Conservation (phyloP, 1,140 invertebrate genomes). For the Dendroctonus ponderosae region DNA sequence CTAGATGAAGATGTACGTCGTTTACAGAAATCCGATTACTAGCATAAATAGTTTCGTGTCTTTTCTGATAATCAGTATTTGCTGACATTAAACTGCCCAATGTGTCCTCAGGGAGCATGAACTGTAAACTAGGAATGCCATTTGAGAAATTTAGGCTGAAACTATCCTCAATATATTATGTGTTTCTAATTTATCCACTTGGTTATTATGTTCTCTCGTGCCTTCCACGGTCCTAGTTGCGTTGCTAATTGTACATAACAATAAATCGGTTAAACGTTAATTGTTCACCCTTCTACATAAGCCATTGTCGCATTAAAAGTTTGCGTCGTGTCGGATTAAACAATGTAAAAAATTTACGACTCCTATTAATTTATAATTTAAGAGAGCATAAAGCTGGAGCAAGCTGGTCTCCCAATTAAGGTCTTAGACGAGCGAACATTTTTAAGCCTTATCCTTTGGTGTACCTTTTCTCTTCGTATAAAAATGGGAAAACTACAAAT, state of each 20-base stretch:
- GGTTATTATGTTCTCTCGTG: too few species aligned
- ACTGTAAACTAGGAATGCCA: too few species aligned
- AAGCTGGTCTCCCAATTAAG: slow-evolving; percentile 17
- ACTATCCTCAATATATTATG: too few species aligned
- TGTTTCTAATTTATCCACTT: too few species aligned
- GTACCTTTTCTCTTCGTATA: too few species aligned
- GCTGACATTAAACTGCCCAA: slow-evolving; percentile 21
- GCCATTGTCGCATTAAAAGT: slow-evolving; percentile 17
- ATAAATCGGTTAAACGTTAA: slow-evolving; percentile 13
- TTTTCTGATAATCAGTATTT: not conserved
- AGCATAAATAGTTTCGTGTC: slow-evolving; percentile 1
- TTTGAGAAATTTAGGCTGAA: too few species aligned
- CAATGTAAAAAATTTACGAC: slow-evolving; percentile 21
- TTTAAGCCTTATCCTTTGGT: not conserved
- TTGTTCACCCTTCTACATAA: slow-evolving; percentile 8
- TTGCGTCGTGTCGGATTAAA: slow-evolving; percentile 22
- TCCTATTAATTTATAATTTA: slow-evolving; percentile 20
- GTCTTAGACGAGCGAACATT: not conserved
- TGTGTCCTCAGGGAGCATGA: too few species aligned
- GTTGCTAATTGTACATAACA: too few species aligned
- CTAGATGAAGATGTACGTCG: too few species aligned
- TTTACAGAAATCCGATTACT: slow-evolving; percentile 13
- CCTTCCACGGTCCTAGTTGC: too few species aligned
- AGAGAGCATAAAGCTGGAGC: not conserved
- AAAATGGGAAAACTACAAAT: too few species aligned